Evolutionary conservation across 2,113 vertebrate species (phyloP), one percentile per base, ranked within the genome.

Genomic region (Galeopterus variegatus): DNA sequence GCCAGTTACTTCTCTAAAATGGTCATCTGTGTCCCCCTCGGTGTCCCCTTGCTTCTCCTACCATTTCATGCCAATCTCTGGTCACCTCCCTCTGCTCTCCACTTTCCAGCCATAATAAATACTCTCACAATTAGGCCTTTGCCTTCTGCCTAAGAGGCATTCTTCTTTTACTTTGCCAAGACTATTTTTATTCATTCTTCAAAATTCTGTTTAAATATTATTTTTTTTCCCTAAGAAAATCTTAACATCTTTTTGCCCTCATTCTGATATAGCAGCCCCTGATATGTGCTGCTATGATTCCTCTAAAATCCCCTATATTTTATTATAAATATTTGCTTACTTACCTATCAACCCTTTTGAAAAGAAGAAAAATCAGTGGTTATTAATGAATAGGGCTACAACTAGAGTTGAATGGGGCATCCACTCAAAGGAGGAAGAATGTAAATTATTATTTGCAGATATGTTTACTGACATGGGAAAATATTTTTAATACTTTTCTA

Each of bases 401-500:
- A 58, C 76, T 17, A 88, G 5, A 17, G 4, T 18, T 54, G 45
- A 41, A 50, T 3, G 82, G 76, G 80, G n/a, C 6, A 45, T 19
- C 26, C 4, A 73, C 41, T 58, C 48, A 89, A 76, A 76, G 24
- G 13, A 77, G 90, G 45, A 90, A 75, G 14, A 0, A 7, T 62
- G 7, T 48, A 58, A 93, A 41, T 79, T 76, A 56, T 19, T n/a
- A 54, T 62, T 73, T 92, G 3, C 8, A 5, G 8, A 6, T 73
- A 24, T 33, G 18, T 54, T 69, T 82, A 31, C 28, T 33, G 36
- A 54, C 28, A 69, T 75, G n/a, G 45, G 1, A 24, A 90, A 58
- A 50, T 76, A 72, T 58, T 92, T 89, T 73, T 50, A 86, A 70
- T 36, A 72, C 70, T 36, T 81, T 41, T 81, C 36, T 72, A 4